Percentiles rank a stretch among this genome's conserved stretches.
These are phyloP conservation scores for Ischnus inquisitorius DNA, from an alignment of 2,888 invertebrate genomes.

Conservation along the genomic window DNA sequence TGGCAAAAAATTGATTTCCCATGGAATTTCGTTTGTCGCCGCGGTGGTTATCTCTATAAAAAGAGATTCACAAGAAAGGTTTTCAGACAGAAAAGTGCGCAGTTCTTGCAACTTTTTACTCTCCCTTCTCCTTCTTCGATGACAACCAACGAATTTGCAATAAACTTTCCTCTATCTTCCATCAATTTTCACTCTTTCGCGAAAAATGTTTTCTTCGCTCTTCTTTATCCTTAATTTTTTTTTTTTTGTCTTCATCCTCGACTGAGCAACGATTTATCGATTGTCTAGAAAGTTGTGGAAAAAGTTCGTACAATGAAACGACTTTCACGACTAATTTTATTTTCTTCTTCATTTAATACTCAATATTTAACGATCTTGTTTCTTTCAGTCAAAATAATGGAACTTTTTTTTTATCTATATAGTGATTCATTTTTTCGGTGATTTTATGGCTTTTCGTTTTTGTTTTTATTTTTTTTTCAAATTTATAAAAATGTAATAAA, in stretches of 20 bases:
- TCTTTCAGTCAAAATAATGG: neutral
- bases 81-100: neutral
- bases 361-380: neutral
- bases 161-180: conserved; percentile 5
- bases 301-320: neutral
- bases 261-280: conserved; percentile 14
- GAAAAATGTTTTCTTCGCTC: neutral
- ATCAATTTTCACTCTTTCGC: conserved; percentile 1
- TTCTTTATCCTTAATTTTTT: neutral
- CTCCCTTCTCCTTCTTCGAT: too few relatives aligned
- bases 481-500: too few relatives aligned
- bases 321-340: conserved; percentile 23
- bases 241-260: neutral
- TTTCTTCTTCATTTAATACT: neutral
- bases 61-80: conserved; percentile 7
- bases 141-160: conserved; percentile 10
- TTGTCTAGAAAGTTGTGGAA: neutral
- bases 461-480: conserved; percentile 25
- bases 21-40: conserved; percentile 47
- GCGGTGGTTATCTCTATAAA: conserved; percentile 2
- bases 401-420: neutral
- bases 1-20: conserved; percentile 56
- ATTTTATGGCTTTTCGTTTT: too few relatives aligned
- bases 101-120: conserved; percentile 1
- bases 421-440: too few relatives aligned